Evolutionary conservation across 2,797 vertebrate species (phyloP), one percentile per base, ranked within the genome.

Genomic region (Phylloscopus collybita): DNA sequence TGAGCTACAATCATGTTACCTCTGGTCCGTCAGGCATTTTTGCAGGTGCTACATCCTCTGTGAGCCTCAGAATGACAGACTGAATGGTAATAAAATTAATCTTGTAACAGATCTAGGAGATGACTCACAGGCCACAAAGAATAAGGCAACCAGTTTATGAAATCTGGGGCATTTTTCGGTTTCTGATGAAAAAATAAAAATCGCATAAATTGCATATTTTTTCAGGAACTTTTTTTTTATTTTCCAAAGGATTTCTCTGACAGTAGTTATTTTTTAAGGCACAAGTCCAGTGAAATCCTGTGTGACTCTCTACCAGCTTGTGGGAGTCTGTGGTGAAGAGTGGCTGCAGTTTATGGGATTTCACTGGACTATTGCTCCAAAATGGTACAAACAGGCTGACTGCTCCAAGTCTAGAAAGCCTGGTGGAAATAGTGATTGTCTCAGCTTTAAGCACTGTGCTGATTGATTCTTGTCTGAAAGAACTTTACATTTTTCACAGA

Each of bases 121-220:
- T 89, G 61, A 96, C 1, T 96, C 88, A 83, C 13, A 42, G 8
- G 10, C 61, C 75, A 72, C 57, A 91, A 47, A 74, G 56, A 56
- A 71, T 57, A 89, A 56, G 18, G n/a, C 34, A 94, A 80, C 7
- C 4, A 40, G 11, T 93, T 96, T 78, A 80, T 92, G 95, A 93
- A 95, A 95, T 95, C 61, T 83, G 69, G 74, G 88, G 14, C 16
- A 47, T 78, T 92, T 90, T 87, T 89, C 30, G 74, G 19, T 91
- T 76, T 23, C 61, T 50, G 23, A 36, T 81, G 36, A 81, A 83
- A 83, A 92, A 95, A 72, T 44, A 4, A 80, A 94, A 93, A 57
- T 54, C 0, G 3, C 45, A 78, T 16, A 86, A 80, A 74, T 49
- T 60, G 6, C 11, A 34, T 49, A 45, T 20, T 30, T 87, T 85